Conservation (phyloP, 2,113 vertebrate genomes). For the Hyaena hyaena region DNA sequence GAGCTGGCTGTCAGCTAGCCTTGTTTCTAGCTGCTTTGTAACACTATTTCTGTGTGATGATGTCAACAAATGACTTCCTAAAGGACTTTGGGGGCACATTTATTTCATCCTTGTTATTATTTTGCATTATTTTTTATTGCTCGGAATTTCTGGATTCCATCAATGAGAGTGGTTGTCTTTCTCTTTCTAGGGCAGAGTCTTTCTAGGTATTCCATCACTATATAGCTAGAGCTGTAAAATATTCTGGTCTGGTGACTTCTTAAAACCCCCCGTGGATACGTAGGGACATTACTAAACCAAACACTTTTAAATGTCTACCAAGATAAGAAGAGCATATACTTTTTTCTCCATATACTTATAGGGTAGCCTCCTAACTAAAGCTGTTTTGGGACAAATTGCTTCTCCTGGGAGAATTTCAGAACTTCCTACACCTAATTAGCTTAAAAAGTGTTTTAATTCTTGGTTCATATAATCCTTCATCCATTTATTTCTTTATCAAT, state of each 20-base stretch:
- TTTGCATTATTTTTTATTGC: neutral
- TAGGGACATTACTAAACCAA: neutral
- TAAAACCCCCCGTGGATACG: neutral
- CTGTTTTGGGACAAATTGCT: neutral
- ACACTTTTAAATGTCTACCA: neutral
- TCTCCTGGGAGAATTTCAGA: neutral
- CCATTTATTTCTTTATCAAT: neutral
- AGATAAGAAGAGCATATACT: neutral
- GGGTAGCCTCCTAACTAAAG: neutral
- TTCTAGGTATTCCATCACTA: neutral
- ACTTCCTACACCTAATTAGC: neutral
- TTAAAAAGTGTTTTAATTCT: neutral
- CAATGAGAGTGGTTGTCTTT: neutral
- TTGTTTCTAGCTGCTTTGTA: neutral
- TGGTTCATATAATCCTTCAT: neutral
- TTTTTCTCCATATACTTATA: neutral
- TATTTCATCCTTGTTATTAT: neutral
- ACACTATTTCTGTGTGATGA: neutral
- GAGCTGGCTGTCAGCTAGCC: too few species aligned
- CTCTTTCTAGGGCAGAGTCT: neutral
- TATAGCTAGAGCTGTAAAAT: neutral
- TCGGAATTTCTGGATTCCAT: neutral
- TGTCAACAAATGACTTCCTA: neutral
- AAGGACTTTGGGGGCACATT: neutral
- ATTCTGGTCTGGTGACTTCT: neutral